Evolutionary conservation across 2,888 invertebrate genomes (phyloP).

Genomic region (Dolichopus griseipennis): DNA sequence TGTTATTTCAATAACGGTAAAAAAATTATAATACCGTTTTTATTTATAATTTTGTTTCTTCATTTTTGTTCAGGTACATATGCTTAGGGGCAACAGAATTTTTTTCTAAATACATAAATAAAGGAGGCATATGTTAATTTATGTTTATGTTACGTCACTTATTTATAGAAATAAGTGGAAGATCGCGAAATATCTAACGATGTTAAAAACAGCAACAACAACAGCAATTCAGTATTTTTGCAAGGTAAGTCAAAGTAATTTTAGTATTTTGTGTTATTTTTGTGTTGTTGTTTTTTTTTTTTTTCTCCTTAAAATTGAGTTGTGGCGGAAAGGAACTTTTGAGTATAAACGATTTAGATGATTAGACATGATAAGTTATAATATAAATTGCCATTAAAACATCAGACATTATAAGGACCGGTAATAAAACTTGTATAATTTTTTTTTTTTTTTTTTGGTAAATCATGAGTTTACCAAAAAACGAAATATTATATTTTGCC

Average conservation of each 20-base stretch:
- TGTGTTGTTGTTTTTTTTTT: too few relatives aligned
- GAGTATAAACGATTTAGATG: constrained; percentile 6
- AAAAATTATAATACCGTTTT: too few relatives aligned
- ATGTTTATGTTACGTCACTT: constrained; percentile 1
- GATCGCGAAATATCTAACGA: not conserved
- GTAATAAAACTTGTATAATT: not conserved
- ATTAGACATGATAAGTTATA: constrained; percentile 2
- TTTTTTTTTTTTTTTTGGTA: not conserved
- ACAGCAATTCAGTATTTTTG: not conserved
- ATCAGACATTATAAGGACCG: constrained; percentile 6
- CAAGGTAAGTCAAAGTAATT: not conserved
- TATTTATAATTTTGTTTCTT: not conserved
- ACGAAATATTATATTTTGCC: not conserved
- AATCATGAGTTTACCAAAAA: not conserved
- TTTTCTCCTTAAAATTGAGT: too few relatives aligned
- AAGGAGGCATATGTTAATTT: constrained; percentile 3
- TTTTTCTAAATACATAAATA: not conserved
- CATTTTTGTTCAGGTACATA: not conserved
- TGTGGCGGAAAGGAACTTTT: not conserved
- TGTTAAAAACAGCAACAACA: not conserved
- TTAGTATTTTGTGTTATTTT: not conserved
- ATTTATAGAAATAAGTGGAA: not conserved
- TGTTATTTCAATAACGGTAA: too few relatives aligned
- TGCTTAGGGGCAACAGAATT: not conserved
- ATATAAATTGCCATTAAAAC: constrained; percentile 1